Conservation (phyloP, 2,888 invertebrate species). For the Meandrusa payeni region DNA sequence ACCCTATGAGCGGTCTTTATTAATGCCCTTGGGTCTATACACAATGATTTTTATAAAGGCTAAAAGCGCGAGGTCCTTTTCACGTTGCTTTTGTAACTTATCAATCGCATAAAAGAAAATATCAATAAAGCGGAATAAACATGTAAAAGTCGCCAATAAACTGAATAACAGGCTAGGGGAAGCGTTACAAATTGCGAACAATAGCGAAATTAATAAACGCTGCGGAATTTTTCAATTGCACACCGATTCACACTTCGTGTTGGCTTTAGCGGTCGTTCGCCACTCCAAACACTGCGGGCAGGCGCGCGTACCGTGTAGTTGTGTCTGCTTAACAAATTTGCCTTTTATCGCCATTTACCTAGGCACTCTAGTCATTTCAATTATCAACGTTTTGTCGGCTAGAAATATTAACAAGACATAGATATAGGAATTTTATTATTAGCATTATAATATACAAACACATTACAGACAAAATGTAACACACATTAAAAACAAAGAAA, state of each 20-base stretch:
- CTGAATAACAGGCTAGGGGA: conserved; percentile 40
- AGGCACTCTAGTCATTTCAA: not conserved
- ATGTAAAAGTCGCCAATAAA: conserved; percentile 28
- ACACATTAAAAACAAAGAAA: too few relatives aligned
- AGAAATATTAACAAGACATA: too few relatives aligned
- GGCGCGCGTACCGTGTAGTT: conserved; percentile 30
- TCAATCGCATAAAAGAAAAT: too few relatives aligned
- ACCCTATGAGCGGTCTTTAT: too few relatives aligned
- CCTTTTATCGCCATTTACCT: conserved; percentile 10
- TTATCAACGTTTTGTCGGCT: not conserved
- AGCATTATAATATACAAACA: too few relatives aligned
- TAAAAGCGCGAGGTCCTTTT: too few relatives aligned
- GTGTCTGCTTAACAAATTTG: conserved; percentile 28
- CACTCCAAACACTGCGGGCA: conserved; percentile 44
- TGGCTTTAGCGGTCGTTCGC: conserved; percentile 48
- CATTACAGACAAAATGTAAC: too few relatives aligned
- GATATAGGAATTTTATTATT: too few relatives aligned
- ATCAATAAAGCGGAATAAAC: too few relatives aligned
- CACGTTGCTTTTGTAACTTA: too few relatives aligned
- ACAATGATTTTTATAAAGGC: too few relatives aligned
- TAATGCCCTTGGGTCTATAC: too few relatives aligned
- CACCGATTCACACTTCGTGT: conserved; percentile 67
- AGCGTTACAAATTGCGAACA: conserved; percentile 64
- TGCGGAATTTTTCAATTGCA: conserved; percentile 71
- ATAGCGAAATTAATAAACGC: conserved; percentile 61